phyloP scores from a whole-genome alignment of 53 echinoderm and acorn worm genomes.

The Echinarachnius parma region DNA sequence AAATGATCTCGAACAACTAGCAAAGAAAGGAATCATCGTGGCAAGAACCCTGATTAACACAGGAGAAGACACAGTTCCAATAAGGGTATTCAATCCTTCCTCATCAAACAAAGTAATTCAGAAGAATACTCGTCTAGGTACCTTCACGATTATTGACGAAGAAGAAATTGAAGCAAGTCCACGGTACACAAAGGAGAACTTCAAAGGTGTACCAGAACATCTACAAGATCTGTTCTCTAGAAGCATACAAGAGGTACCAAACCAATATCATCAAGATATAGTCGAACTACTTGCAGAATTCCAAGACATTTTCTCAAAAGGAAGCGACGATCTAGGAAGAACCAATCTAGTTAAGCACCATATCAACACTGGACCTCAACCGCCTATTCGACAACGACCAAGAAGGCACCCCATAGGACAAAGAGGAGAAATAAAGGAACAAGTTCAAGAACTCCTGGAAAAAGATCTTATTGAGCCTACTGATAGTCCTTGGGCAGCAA shows the following conservation, averaged over 20 bases:
- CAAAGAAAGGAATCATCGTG: slow-evolving; percentile 10
- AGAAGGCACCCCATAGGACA: neutral
- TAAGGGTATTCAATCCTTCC: slow-evolving; percentile 23
- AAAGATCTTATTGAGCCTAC: slow-evolving; percentile 1
- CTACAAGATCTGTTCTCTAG: neutral
- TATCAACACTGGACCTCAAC: neutral
- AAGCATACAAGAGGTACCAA: neutral
- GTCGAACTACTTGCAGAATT: neutral
- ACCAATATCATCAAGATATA: neutral
- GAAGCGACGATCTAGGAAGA: neutral
- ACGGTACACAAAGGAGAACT: neutral
- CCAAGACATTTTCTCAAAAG: slow-evolving; percentile 9
- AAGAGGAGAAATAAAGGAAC: neutral
- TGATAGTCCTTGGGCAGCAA: slow-evolving; percentile 28
- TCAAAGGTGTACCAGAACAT: neutral
- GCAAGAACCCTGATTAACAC: slow-evolving; percentile 7
- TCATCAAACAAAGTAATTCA: slow-evolving; percentile 14
- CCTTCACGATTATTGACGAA: neutral
- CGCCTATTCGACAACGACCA: neutral
- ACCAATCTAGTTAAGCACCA: neutral
- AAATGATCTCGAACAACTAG: neutral
- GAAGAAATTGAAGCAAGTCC: neutral
- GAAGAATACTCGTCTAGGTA: neutral
- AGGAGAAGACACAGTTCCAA: neutral
- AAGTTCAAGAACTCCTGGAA: neutral